phyloP scores from a whole-genome alignment of 2,888 invertebrate species.

The Cheilosia vernalis region DNA sequence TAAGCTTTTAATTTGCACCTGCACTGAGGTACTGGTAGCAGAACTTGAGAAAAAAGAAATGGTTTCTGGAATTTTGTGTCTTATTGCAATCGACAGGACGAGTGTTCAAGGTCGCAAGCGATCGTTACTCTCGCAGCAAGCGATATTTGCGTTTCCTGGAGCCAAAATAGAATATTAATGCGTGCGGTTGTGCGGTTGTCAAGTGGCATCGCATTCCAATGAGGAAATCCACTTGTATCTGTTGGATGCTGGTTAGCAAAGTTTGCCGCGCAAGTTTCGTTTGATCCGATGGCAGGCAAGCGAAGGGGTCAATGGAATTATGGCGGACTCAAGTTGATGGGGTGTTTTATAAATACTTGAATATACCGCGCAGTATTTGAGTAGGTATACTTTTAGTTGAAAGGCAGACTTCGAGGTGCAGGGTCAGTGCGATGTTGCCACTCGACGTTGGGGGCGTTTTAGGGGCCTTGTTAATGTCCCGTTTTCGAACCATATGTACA shows the following conservation, averaged over 20 bases:
- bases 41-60: background rate
- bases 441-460: too few species aligned
- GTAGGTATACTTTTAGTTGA: too few species aligned
- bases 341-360: background rate
- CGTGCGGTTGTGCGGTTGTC: slow-evolving; percentile 29
- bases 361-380: too few species aligned
- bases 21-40: slow-evolving; percentile 10
- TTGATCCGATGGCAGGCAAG: slow-evolving; percentile 27
- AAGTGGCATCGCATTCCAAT: slow-evolving; percentile 56
- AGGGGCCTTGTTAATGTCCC: too few species aligned
- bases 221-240: slow-evolving; percentile 59
- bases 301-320: slow-evolving; percentile 43
- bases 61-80: background rate
- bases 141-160: slow-evolving; percentile 55
- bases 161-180: slow-evolving; percentile 31
- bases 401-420: too few species aligned
- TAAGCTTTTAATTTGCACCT: slow-evolving; percentile 66
- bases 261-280: slow-evolving; percentile 28
- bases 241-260: slow-evolving; percentile 34
- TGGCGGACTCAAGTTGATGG: slow-evolving; percentile 24
- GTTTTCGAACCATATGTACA: too few species aligned
- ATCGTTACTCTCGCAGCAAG: slow-evolving; percentile 54
- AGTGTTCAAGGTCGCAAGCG: slow-evolving; percentile 58
- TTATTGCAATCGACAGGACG: slow-evolving; percentile 13
- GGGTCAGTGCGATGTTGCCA: too few species aligned